These are phyloP conservation scores for Anabacerthia variegaticeps DNA, from an alignment of 2,797 vertebrate genomes.

Conservation along the genomic window DNA sequence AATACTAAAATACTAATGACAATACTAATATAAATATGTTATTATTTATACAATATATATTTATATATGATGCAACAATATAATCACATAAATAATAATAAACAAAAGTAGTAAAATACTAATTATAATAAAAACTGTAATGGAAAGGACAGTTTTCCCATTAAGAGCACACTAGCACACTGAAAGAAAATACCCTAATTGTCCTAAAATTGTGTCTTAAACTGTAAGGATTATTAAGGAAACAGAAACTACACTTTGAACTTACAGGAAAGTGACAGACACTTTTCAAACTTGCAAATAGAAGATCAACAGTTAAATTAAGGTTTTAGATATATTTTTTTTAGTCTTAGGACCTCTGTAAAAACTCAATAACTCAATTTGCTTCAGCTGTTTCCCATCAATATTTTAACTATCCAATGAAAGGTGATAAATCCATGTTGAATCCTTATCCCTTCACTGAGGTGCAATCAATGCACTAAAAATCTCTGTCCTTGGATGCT, in stretches of 20 bases:
- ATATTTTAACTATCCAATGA: not conserved
- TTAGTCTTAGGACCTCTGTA: not conserved
- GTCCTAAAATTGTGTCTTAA: not conserved
- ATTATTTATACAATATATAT: not conserved
- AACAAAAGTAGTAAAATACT: not conserved
- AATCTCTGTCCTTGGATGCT: not conserved
- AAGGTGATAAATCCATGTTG: not conserved
- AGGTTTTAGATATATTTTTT: not conserved
- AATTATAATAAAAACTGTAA: not conserved
- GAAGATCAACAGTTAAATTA: not conserved
- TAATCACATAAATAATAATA: not conserved
- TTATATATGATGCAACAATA: not conserved
- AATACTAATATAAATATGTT: not conserved
- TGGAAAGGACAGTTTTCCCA: not conserved
- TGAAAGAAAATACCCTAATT: not conserved
- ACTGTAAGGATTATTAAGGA: not conserved
- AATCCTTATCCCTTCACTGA: not conserved
- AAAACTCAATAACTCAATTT: not conserved
- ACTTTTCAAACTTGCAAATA: not conserved
- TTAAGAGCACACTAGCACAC: not conserved
- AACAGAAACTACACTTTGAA: not conserved
- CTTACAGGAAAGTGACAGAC: not conserved
- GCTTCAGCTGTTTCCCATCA: not conserved
- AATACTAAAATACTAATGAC: not conserved
- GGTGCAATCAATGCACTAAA: not conserved